These are phyloP conservation scores for Dallia pectoralis DNA, from an alignment of 2,797 vertebrate species.

Conservation along the genomic window DNA sequence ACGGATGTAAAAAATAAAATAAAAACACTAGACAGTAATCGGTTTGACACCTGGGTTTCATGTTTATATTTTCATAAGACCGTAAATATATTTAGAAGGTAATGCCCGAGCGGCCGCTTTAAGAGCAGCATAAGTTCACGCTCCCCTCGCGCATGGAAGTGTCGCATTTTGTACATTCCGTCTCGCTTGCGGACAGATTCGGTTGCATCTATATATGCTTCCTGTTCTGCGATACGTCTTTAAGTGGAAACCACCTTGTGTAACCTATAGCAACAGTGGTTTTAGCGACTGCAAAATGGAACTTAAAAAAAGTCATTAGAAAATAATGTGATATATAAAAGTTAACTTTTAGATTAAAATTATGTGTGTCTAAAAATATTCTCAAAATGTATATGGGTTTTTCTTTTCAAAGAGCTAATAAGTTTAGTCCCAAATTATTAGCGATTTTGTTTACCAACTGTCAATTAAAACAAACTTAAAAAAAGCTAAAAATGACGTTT, in stretches of 20 bases:
- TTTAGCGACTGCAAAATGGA: conserved; percentile 9
- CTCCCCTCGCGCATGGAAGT: conserved; percentile 21
- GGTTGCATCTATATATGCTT: conserved; percentile 63
- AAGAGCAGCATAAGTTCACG: not conserved
- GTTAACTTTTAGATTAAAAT: not conserved
- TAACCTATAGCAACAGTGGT: conserved; percentile 31
- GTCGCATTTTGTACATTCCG: conserved; percentile 70
- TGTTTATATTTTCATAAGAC: not conserved
- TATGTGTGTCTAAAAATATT: not conserved
- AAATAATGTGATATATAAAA: not conserved
- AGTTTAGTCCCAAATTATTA: not conserved
- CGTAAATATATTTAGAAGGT: too few species aligned
- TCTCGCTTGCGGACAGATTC: conserved; percentile 65
- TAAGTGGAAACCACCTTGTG: conserved; percentile 51
- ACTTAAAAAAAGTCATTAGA: not conserved
- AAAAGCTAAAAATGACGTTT: too few species aligned
- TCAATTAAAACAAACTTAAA: not conserved
- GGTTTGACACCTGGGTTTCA: too few species aligned
- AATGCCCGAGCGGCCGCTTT: not conserved
- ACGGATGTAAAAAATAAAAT: too few species aligned
- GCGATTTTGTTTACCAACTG: not conserved
- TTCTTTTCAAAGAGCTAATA: not conserved
- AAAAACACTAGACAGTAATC: too few species aligned
- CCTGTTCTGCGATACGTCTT: conserved; percentile 49
- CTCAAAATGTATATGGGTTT: not conserved